Conservation (phyloP, 2,113 vertebrate genomes). For the Hymenochirus boettgeri region DNA sequence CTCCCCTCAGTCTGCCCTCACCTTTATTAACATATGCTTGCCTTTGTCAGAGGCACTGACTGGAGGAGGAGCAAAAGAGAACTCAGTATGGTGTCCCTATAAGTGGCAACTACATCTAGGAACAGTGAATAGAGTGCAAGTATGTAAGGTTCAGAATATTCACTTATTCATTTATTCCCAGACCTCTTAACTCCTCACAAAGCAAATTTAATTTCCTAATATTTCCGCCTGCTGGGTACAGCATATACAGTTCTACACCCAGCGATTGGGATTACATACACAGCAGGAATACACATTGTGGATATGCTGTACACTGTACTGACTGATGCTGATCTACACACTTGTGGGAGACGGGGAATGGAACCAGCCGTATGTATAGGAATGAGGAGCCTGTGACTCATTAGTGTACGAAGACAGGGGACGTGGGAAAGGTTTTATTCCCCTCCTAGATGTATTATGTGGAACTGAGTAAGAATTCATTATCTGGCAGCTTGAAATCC, state of each 20-base stretch:
- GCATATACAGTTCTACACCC: background rate
- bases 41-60: no score
- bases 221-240: no score
- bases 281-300: background rate
- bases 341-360: conserved; percentile 21
- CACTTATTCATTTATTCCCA: no score
- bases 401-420: conserved; percentile 32
- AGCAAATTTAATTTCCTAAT: no score
- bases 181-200: no score
- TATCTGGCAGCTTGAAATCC: conserved; percentile 26
- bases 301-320: background rate
- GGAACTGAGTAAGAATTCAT: conserved; percentile 15
- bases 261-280: background rate
- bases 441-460: conserved; percentile 28
- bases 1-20: no score
- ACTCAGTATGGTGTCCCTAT: no score
- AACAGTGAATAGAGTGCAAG: no score
- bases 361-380: conserved; percentile 21
- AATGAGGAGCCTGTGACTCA: conserved; percentile 32
- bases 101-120: no score
- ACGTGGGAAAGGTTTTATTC: conserved; percentile 31
- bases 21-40: no score
- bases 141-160: no score
- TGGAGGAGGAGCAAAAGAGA: no score
- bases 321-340: background rate